Base-by-base conservation (phyloP, 2,797 vertebrate genomes). In the Scarus forsteni region DNA sequence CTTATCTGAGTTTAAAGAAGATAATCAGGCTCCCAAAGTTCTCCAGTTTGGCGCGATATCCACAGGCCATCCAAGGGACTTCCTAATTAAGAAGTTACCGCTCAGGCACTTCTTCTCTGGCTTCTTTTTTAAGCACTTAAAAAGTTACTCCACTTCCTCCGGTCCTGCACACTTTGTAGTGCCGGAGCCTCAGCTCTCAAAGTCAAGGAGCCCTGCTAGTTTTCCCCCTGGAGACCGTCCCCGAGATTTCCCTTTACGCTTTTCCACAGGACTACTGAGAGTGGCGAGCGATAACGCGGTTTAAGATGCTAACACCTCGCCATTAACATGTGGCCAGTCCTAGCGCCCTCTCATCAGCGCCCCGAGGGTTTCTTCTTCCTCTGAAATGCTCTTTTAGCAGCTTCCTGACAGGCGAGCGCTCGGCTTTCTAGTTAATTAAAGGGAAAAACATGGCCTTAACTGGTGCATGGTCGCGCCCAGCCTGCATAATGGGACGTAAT, bases 341-440 rank as follows among this genome's bases (percentile, higher is more conserved):
- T 84, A 81, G 89, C 85, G 85, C 89, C 88, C 91, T 90, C 92
- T 91, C 91, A 93, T 93, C 92, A 86, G 88, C 86, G 75, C 86
- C 90, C 87, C 77, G 79, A 89, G 88, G 91, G 86, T 87, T 90
- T 88, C 81, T 88, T 85, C 85, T 88, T 85, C 85, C 83, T 93
- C 88, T 89, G 92, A 92, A 92, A 92, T 87, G 92, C 91, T 94
- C 92, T 93, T 94, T 93, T 92, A 94, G 94, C 86, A 92, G 92
- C 91, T 91, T 88, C 80, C 92, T 95, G 94, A 97, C 95, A 96
- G 95, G 93, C 95, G 89, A 93, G 92, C 93, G 95, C 94, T 95
- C 95, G 92, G 94, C 94, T 95, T 96, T 96, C 96, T 92, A 94
- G 95, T 97, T 98, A 98, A 98, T 98, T 99, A 98, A 97, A 96